Base-by-base conservation (phyloP, 1,140 invertebrate species). In the Hormaphis cornu region DNA sequence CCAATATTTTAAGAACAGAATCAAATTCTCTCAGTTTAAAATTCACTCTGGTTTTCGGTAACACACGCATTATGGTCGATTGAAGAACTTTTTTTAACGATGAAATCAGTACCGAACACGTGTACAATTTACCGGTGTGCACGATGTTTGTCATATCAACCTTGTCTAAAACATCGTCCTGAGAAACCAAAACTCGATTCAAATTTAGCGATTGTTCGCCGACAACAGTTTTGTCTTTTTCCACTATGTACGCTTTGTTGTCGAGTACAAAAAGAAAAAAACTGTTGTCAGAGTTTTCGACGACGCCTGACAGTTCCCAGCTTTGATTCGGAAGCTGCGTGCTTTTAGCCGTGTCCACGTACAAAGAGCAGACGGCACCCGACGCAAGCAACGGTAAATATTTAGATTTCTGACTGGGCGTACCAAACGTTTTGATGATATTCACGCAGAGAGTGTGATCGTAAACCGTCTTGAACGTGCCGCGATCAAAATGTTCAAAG, bases 1-100 rank as follows among this genome's bases (percentile, higher is more conserved):
- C 69, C 12, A 74, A 3, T 58, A 69, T 71, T 18, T 69, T 50
- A 9, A 72, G 42, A 16, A 72, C 63, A 20, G 40, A 53, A 58
- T 73, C 70, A 30, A 46, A 71, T 0, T 71, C 37, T 53, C 59
- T 63, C 1, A 71, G 24, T 53, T 71, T 71, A 18, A 42, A 6
- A 52, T 24, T 50, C n/a, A 37, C 28, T 22, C 71, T 70, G 5
- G 26, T 16, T 70, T 69, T 63, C 46, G 44, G 69, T 37, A 59
- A 24, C 63, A 69, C 20, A 24, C 16, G 44, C 1, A 9, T 3
- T 26, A 69, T n/a, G 24, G 61, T 58, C 24, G 52, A 7, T 24
- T 50, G 44, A 10, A 66, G 12, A 33, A 48, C 28, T 48, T 33
- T 35, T 33, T 66, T 66, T 1, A 66, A 3, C 3, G 28, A 48